Evolutionary conservation across 1,140 invertebrate genomes (phyloP), one percentile per base, ranked within the genome.

Genomic region (Babylonia areolata): DNA sequence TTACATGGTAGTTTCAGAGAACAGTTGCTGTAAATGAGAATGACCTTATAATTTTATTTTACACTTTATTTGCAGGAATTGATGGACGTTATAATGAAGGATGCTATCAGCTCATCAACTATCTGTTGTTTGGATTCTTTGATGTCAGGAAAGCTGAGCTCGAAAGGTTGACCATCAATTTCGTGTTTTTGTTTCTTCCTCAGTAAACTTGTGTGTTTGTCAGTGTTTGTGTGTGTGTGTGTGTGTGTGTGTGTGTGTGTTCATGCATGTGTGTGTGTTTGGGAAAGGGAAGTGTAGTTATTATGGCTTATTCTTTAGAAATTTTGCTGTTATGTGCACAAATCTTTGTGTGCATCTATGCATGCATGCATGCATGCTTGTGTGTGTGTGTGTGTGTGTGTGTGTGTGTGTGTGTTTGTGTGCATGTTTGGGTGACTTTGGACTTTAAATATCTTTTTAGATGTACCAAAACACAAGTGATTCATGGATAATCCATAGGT

Each of bases 51-150:
- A n/a, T n/a, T n/a, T n/a, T n/a, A n/a, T n/a, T n/a, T n/a, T n/a
- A n/a, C 46, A 51, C 46, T 33, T 81, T 28, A 86, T 37, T 89
- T 90, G 17, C 82, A 93, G 93, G 93, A 39, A 93, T 93, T 89
- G 93, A 94, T 86, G 91, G 93, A 80, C 85, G 93, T 17, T 93
- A 93, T 80, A 92, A 93, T 91, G 92, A 93, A 85, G 92, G 93
- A 6, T 92, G 85, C 39, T 86, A 85, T 73, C 91, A 93, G 78
- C 89, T 93, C 0, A 86, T 93, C 40, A 92, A 93, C 86, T 93
- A 93, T 87, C 85, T 94, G 11, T 86, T 93, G 42, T 93, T 94
- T 91, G 92, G 92, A 77, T 93, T 93, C 77, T 94, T 93, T 90
- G 91, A 93, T 86, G 69, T 88, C 15, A 81, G 92, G 17, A 94